Conservation (phyloP, 2,888 invertebrate genomes). For the Capitulum mitella region DNA sequence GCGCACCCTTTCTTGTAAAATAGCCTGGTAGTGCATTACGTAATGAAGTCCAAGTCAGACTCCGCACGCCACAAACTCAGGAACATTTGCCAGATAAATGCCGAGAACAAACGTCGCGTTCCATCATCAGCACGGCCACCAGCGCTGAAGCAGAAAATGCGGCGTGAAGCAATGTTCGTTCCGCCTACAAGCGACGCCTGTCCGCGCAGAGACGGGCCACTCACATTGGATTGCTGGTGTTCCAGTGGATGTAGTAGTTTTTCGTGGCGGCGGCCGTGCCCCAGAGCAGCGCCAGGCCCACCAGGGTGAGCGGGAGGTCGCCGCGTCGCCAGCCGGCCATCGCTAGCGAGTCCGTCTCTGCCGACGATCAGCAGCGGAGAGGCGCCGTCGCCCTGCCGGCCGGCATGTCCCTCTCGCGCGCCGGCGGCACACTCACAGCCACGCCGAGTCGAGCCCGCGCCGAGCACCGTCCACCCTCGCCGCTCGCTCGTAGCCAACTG, state of each 20-base stretch:
- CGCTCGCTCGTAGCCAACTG: background rate
- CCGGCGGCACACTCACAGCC: background rate
- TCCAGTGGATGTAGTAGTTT: conserved; percentile 82
- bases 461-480: background rate
- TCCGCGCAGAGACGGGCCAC: background rate
- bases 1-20: no score
- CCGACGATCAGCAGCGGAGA: background rate
- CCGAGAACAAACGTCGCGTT: no score
- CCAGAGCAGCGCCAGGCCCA: background rate
- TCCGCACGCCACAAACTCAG: no score
- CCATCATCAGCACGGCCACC: no score
- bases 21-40: no score
- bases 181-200: no score
- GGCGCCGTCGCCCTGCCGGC: background rate
- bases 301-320: background rate
- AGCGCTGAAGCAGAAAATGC: no score
- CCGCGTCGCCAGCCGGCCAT: background rate
- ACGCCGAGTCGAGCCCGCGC: background rate
- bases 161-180: no score
- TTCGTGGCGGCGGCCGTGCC: conserved; percentile 49
- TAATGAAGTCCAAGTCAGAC: no score
- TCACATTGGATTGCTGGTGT: conserved; percentile 73
- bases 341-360: background rate
- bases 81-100: no score
- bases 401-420: background rate